Evolutionary conservation across 1,140 invertebrate genomes (phyloP), one percentile per base, ranked within the genome.

Genomic region (Melipona quadrifasciata): DNA sequence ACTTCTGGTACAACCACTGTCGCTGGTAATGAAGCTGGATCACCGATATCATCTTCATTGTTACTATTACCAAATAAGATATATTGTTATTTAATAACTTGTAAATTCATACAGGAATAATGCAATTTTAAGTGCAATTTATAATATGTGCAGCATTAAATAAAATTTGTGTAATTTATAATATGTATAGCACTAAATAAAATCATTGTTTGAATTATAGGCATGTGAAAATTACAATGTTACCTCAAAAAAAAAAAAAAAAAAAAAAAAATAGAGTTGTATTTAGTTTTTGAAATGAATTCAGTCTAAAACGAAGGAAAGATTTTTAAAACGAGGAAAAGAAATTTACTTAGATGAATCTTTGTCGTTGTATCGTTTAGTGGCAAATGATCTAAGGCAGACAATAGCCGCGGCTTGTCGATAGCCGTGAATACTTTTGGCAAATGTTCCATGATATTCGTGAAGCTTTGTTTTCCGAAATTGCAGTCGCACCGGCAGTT

Each of bases 1-100:
- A 98, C 96, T 95, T 99, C 99, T 16, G 99, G 99, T n/a, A 99
- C 98, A 24, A 97, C 97, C 75, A 99, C 97, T 8, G 98, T 97
- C 1, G 98, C 97, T 75, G 98, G 98, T 84, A 98, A 92, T 82
- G 93, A 82, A 31, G 92, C 84, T 72, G 92, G 86, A 92, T 92
- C 94, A 34, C 93, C 92, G 3, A 84, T 19, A 61, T 91, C 87
- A 65, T 93, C 91, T 80, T 89, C 90, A 51, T 94, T 90, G 2
- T 87, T 83, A 84, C 94, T 91, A 34, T 90, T 93, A 58, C 55
- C 72, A 65, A 80, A 71, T 5, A 80, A 75, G 65, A 39, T 31
- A 76, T 2, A 72, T 58, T 79, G 8, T 47, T 47, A 47, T 47
- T 47, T 47, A 47, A 47, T 47, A 10, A 47, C 39, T 47, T 47